These are phyloP conservation scores for Campylomormyrus tamandua DNA, from an alignment of 2,113 vertebrate species.

Conservation along the genomic window DNA sequence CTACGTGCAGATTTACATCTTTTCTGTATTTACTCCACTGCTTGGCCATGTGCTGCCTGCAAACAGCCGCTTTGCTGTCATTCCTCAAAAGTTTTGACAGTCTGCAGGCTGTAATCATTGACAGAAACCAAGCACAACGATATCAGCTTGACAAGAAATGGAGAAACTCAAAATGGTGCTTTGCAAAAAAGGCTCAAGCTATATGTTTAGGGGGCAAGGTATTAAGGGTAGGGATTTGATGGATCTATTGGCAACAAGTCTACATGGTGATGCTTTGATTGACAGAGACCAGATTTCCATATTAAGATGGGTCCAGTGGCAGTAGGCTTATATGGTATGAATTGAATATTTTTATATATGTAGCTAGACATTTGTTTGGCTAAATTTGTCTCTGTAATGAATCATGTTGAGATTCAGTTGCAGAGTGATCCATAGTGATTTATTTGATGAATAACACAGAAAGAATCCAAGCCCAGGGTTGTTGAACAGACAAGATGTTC, in stretches of 20 bases:
- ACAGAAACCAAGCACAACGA: not conserved
- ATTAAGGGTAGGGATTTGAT: not conserved
- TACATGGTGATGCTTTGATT: not conserved
- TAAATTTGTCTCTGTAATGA: not conserved
- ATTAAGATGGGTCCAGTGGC: not conserved
- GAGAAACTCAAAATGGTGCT: conserved; percentile 2
- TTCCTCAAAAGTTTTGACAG: conserved; percentile 26
- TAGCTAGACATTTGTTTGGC: not conserved
- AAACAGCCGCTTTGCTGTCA: conserved; percentile 17
- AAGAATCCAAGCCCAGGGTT: not conserved
- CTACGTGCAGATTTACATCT: conserved; percentile 39
- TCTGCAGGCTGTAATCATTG: conserved; percentile 1
- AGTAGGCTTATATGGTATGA: not conserved
- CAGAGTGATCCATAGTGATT: not conserved
- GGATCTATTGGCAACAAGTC: not conserved
- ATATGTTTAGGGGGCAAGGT: not conserved
- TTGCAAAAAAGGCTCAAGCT: not conserved
- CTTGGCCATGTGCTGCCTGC: conserved; percentile 10
- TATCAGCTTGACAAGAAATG: not conserved
- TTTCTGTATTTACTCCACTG: conserved; percentile 22
- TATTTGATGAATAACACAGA: not conserved
- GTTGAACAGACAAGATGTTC: not conserved
- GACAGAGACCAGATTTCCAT: not conserved
- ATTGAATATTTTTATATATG: not conserved
- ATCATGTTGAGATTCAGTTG: not conserved